phyloP scores from a whole-genome alignment of 2,888 invertebrate species.

The Salticus scenicus region DNA sequence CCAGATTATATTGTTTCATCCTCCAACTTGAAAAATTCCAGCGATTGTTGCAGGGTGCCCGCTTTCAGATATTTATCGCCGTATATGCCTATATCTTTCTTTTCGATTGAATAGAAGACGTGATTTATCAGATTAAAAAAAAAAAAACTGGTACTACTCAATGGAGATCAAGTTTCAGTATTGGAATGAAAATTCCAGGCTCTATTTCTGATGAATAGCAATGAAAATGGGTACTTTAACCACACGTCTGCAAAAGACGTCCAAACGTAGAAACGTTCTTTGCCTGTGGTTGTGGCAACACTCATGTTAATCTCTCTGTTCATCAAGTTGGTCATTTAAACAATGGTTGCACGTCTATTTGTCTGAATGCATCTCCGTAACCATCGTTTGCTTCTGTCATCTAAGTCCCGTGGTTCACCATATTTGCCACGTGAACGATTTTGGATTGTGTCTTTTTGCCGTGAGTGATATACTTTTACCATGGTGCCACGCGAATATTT shows the following conservation, averaged over 20 bases:
- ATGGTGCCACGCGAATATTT: too few species aligned
- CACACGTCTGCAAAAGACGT: not conserved
- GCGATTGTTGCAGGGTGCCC: not conserved
- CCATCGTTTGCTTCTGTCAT: too few species aligned
- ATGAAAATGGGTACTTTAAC: slow-evolving; percentile 1
- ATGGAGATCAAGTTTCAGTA: not conserved
- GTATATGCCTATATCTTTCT: slow-evolving; percentile 6
- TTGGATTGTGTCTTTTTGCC: too few species aligned
- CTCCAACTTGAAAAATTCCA: too few species aligned
- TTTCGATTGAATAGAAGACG: not conserved
- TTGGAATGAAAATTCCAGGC: not conserved
- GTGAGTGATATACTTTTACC: too few species aligned
- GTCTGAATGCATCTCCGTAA: too few species aligned
- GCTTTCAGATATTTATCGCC: not conserved
- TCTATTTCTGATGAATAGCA: not conserved
- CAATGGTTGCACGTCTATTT: not conserved
- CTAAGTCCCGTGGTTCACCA: too few species aligned
- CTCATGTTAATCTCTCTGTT: not conserved
- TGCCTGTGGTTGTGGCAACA: not conserved
- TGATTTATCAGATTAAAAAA: slow-evolving; percentile 21
- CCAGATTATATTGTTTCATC: not conserved
- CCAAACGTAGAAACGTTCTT: not conserved
- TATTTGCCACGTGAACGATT: too few species aligned
- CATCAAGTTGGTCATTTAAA: not conserved
- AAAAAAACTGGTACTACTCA: not conserved